Base-by-base conservation (phyloP, 2,113 vertebrate genomes). In the Corapipo altera region DNA sequence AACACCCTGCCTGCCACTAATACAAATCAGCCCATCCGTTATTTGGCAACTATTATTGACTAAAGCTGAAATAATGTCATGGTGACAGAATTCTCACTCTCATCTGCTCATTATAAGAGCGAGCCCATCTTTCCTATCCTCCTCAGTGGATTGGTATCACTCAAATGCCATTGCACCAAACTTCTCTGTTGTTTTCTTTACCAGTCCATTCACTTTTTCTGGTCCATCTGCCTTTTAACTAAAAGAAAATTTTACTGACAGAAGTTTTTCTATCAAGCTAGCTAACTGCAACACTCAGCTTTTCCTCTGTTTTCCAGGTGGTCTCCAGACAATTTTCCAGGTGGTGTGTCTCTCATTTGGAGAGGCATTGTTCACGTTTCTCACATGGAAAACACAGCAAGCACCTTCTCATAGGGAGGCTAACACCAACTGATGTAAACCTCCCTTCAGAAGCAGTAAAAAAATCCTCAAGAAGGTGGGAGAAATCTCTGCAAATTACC, bases 401-500 rank as follows among this genome's bases (percentile, higher is more conserved):
- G 15, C 54, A 89, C 14, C 13, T 46, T 73, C 43, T 66, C 2
- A 1, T 2, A 55, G 5, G 46, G 8, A 73, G 19, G 32, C 8
- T 59, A 55, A 52, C 12, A 24, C 76, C 26, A 67, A 30, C 59
- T 67, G 62, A 59, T 28, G 46, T 6, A 73, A 76, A 59, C 6
- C 12, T 69, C 21, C 8, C 32, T n/a, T 73, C 0, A 2, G 44
- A 49, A 85, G 19, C n/a, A 66, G 18, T 17, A 73, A 67, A 94
- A 87, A 66, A 67, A 64, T 35, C 32, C 32, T 66, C 20, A 49
- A 54, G 49, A 61, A 78, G 2, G 18, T 26, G 5, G 27, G 27
- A 86, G 20, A 81, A 67, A 89, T 80, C 23, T 84, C 82, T 57
- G 64, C 51, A 80, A 95, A 94, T 71, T 74, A 43, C 30, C n/a